phyloP scores from a whole-genome alignment of 2,113 vertebrate species.

The Eptesicus fuscus region DNA sequence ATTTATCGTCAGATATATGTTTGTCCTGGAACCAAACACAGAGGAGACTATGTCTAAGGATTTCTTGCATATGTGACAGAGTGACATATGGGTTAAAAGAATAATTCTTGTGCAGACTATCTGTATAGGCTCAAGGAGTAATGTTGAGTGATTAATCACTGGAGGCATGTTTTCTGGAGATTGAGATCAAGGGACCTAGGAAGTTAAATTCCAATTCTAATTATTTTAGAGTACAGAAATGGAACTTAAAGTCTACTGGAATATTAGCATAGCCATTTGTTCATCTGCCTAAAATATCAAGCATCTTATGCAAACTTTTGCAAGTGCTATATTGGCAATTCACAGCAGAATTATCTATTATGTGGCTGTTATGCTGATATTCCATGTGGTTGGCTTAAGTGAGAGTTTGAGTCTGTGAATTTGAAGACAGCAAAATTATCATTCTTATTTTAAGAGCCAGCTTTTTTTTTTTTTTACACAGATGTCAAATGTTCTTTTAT shows the following conservation, averaged over 20 bases:
- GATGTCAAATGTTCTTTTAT: background rate
- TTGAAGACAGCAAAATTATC: background rate
- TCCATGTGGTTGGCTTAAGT: background rate
- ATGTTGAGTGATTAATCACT: background rate
- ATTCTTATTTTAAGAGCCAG: background rate
- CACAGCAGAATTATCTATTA: background rate
- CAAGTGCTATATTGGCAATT: background rate
- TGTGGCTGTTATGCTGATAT: background rate
- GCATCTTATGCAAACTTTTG: background rate
- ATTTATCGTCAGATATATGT: background rate
- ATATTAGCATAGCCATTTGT: background rate
- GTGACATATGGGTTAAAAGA: background rate
- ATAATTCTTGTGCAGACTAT: background rate
- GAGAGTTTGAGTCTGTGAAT: background rate
- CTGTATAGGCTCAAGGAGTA: background rate
- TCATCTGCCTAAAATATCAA: background rate
- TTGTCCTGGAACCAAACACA: conserved; percentile 14
- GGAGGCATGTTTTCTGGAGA: background rate
- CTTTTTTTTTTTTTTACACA: background rate
- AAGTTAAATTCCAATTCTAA: background rate
- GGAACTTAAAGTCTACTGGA: background rate
- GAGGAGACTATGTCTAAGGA: background rate
- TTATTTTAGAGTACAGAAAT: background rate
- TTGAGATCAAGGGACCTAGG: background rate
- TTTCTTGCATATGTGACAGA: background rate